Evolutionary conservation across 2,113 vertebrate species (phyloP), one percentile per base, ranked within the genome.

Genomic region (Nibea albiflora): DNA sequence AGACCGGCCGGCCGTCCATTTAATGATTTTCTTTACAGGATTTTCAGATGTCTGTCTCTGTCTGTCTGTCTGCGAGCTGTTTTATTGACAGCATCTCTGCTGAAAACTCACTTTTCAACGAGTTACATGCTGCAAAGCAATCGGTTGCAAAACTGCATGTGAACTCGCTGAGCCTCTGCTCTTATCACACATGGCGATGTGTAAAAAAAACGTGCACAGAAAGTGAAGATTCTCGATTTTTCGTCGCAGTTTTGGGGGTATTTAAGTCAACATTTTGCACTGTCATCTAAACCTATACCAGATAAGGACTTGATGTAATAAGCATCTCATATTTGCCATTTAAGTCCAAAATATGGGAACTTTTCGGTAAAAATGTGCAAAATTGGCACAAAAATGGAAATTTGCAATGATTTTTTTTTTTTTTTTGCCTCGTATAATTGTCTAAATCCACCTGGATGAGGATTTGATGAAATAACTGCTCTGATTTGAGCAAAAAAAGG

Each of bases 21-120:
- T 85, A 80, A 85, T 87, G 85, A 87, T 89, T 92, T 88, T 86
- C 79, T 81, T 89, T 64, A 65, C 63, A 83, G 70, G 62, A 84
- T 88, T 73, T 84, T 84, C 57, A 44, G 49, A 46, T 62, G 19
- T 80, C 16, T 56, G 9, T 44, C 1, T 42, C 47, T 67, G 9
- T 67, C 60, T 64, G 35, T 66, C 35, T 64, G 31, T 62, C 39
- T 46, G n/a, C 44, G 46, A 12, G 53, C 47, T 20, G 1, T 31
- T 52, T 16, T 73, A 53, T 73, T 42, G 39, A 62, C 69, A 12
- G 39, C 10, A 60, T 63, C 28, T 14, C 11, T 56, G 58, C 4
- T 47, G 50, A 26, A 39, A 39, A 39, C 35, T 8, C 8, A 35
- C 20, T 60, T 56, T 35, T 35, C n/a, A 16, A 31, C 9, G 3